These are phyloP conservation scores for Andrena fulva DNA, from an alignment of 2,888 invertebrate species.

Conservation along the genomic window DNA sequence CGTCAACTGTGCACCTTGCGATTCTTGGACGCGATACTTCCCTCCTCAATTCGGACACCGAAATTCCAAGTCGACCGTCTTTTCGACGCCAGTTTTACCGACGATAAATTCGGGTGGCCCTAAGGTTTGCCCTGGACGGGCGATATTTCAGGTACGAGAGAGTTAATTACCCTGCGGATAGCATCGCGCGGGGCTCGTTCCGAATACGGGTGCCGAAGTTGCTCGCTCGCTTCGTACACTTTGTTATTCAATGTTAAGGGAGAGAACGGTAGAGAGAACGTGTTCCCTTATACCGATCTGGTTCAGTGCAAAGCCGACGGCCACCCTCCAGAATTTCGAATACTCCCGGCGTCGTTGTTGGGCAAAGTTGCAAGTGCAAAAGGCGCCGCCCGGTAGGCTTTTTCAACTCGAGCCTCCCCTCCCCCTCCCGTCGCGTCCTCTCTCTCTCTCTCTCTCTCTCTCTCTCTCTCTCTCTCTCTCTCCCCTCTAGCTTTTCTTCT, in stretches of 20 bases:
- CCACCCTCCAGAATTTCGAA: constrained; percentile 46
- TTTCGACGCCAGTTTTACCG: not conserved
- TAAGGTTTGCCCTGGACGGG: not conserved
- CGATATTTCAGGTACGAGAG: constrained; percentile 8
- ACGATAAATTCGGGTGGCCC: not conserved
- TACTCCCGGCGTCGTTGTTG: not conserved
- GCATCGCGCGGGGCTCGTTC: not conserved
- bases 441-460: not conserved
- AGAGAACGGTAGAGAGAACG: not conserved
- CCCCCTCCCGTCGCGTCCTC: not conserved
- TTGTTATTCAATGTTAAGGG: constrained; percentile 40
- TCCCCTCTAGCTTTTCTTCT: constrained; percentile 17
- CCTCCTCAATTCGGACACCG: no score
- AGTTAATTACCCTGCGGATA: constrained; percentile 43
- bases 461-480: not conserved
- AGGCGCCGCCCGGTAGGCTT: constrained; percentile 41
- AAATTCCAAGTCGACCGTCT: no score
- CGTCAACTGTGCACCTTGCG: no score
- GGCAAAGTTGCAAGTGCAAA: constrained; percentile 67
- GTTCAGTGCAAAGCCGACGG: constrained; percentile 52
- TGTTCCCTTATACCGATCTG: constrained; percentile 44
- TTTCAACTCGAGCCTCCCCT: constrained; percentile 25
- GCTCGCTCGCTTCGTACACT: constrained; percentile 13
- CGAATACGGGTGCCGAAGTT: constrained; percentile 25
- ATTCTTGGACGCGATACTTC: no score